Percentiles rank a stretch among this genome's conserved stretches.
Evolutionary conservation across 1,140 invertebrate genomes (phyloP).

Genomic region (Sitophilus oryzae): DNA sequence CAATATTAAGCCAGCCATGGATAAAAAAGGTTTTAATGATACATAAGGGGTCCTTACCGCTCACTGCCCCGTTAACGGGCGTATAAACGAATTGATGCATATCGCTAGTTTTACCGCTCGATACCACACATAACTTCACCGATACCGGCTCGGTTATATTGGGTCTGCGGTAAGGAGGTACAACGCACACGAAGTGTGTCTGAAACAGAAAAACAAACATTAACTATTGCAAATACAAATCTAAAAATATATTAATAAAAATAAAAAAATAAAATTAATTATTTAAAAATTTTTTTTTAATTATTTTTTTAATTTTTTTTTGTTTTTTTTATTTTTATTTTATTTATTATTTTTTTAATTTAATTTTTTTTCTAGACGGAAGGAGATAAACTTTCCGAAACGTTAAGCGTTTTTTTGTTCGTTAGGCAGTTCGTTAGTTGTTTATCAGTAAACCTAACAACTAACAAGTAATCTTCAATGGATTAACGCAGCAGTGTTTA

Average conservation of each 20-base stretch:
- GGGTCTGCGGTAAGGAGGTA: conserved; percentile 71
- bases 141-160: conserved; percentile 60
- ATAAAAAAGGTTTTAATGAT: conserved; percentile 31
- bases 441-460: too few species aligned
- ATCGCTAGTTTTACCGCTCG: conserved; percentile 83
- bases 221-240: background rate
- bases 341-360: background rate
- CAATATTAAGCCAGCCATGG: conserved; percentile 37
- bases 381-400: too few species aligned
- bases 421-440: too few species aligned
- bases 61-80: conserved; percentile 47
- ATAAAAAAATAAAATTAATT: background rate
- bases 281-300: background rate
- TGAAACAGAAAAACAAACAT: conserved; percentile 44
- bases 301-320: background rate
- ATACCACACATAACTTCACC: conserved; percentile 74
- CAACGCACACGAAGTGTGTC: conserved; percentile 89
- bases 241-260: background rate
- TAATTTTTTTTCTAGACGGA: too few species aligned
- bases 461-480: too few species aligned
- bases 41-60: conserved; percentile 41
- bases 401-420: too few species aligned
- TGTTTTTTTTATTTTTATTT: background rate
- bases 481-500: too few species aligned
- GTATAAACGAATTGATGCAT: conserved; percentile 82